These are phyloP conservation scores for Nilaparvata lugens DNA, from an alignment of 1,140 invertebrate species.

Conservation along the genomic window DNA sequence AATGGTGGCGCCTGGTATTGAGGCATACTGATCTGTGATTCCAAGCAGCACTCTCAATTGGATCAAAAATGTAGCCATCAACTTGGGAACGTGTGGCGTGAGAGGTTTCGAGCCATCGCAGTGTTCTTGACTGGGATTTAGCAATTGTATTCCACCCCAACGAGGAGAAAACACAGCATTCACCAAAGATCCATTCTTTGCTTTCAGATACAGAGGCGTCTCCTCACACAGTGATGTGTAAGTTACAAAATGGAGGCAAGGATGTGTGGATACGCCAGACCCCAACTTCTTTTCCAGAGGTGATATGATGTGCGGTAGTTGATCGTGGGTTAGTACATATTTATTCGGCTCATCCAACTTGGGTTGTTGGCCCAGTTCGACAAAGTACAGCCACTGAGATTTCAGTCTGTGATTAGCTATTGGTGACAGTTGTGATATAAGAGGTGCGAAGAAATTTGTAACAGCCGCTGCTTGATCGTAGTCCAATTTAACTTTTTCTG, in stretches of 20 bases:
- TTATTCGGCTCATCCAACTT: conserved; percentile 16
- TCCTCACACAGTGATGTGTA: conserved; percentile 66
- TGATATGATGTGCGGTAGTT: conserved; percentile 63
- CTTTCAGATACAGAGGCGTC: conserved; percentile 64
- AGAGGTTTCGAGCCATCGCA: conserved; percentile 37
- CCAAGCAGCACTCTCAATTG: conserved; percentile 68
- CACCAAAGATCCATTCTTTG: conserved; percentile 35
- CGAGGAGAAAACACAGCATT: conserved; percentile 79
- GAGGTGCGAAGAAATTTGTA: conserved; percentile 63
- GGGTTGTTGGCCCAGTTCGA: conserved; percentile 60
- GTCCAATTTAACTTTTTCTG: conserved; percentile 52
- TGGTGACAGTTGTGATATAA: conserved; percentile 52
- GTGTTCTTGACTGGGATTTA: conserved; percentile 49
- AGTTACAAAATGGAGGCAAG: conserved; percentile 74
- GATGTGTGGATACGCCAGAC: conserved; percentile 62
- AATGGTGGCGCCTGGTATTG: not conserved
- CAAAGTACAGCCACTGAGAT: conserved; percentile 78
- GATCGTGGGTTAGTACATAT: conserved; percentile 51
- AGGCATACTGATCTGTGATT: conserved; percentile 6
- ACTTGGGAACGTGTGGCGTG: conserved; percentile 43
- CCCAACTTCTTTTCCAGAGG: conserved; percentile 71
- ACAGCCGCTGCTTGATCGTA: conserved; percentile 54
- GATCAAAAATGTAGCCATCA: conserved; percentile 68
- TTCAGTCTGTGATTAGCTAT: conserved; percentile 69
- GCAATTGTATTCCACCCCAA: conserved; percentile 81